Base-by-base conservation (phyloP, 2,113 vertebrate genomes). In the Elachura formosa region DNA sequence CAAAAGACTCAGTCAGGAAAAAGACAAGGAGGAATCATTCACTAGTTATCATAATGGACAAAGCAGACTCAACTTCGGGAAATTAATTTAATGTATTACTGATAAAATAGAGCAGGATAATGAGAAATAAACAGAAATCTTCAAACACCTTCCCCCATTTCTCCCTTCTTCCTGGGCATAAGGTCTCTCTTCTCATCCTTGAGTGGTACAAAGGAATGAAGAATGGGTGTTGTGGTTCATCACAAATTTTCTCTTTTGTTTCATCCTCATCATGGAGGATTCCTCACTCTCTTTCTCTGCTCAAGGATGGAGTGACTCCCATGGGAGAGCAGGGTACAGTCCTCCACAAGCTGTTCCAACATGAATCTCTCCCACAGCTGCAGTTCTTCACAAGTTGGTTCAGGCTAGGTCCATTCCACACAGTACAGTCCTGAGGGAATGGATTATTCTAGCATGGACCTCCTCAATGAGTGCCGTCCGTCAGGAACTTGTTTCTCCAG, bases 381-480 rank as follows among this genome's bases (percentile, higher is more conserved):
- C 21, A 48, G 25, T 7, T 41, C 38, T 43, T n/a, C 54, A 52
- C 2, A 2, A 55, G 15, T 9, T 63, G 66, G 14, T 55, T n/a
- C 46, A 62, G 48, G 7, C 15, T 21, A 18, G 12, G 17, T 46
- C 14, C 28, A 31, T 61, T 22, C 34, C 40, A 40, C 0, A 0
- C 0, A 0, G 18, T 7, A 9, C 4, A 36, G 33, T 23, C n/a
- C 22, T 38, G 68, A 45, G 33, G n/a, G 48, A 84, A 14, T 7
- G 62, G 9, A 11, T 11, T 45, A 16, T 16, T 38, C 41, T 11
- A 38, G 13, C 18, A 26, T 11, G 9, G 22, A 26, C n/a, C 28
- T 23, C 29, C 48, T 74, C 49, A 52, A 0, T 20, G 19, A 18
- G 3, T 46, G 7, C 16, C 34, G 25, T 23, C 46, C 5, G 23